These are phyloP conservation scores for Chrosomus eos DNA, from an alignment of 2,797 vertebrate genomes.

Conservation along the genomic window DNA sequence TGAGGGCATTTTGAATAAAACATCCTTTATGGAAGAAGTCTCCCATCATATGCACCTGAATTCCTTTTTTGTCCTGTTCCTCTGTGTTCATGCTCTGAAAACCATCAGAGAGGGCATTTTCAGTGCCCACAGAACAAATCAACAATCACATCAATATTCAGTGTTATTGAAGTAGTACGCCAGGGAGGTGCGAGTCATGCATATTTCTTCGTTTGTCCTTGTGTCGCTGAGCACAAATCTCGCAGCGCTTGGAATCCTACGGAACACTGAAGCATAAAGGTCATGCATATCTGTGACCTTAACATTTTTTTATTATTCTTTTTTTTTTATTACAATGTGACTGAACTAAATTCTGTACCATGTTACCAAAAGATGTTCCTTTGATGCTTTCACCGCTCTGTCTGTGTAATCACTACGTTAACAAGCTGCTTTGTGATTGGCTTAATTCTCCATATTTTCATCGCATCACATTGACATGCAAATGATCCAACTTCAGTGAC, in stretches of 20 bases:
- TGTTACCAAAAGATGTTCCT: neutral
- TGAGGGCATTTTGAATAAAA: conserved; percentile 41
- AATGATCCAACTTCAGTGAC: conserved; percentile 30
- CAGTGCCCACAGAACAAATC: conserved; percentile 48
- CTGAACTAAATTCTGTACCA: neutral
- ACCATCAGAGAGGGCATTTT: conserved; percentile 35
- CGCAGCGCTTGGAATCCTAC: conserved; percentile 46
- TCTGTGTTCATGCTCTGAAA: conserved; percentile 32
- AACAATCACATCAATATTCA: conserved; percentile 56
- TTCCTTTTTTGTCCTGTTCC: neutral
- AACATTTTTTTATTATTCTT: conserved; percentile 3
- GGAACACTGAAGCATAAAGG: conserved; percentile 18
- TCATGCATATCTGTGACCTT: conserved; percentile 21
- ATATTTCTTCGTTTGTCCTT: conserved; percentile 50
- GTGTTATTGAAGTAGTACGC: conserved; percentile 42
- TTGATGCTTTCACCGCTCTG: neutral
- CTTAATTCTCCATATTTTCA: conserved; percentile 37
- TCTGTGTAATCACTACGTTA: conserved; percentile 20
- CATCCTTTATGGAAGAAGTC: conserved; percentile 22
- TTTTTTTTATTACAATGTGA: conserved; percentile 1
- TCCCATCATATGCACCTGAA: conserved; percentile 28
- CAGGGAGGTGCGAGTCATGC: conserved; percentile 48
- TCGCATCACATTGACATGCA: conserved; percentile 38
- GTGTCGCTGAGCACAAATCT: conserved; percentile 43
- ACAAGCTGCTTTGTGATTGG: conserved; percentile 40